Percentiles rank a stretch among this genome's conserved stretches.
Evolutionary conservation across 2,113 vertebrate genomes (phyloP).

Genomic region (Danio rerio): DNA sequence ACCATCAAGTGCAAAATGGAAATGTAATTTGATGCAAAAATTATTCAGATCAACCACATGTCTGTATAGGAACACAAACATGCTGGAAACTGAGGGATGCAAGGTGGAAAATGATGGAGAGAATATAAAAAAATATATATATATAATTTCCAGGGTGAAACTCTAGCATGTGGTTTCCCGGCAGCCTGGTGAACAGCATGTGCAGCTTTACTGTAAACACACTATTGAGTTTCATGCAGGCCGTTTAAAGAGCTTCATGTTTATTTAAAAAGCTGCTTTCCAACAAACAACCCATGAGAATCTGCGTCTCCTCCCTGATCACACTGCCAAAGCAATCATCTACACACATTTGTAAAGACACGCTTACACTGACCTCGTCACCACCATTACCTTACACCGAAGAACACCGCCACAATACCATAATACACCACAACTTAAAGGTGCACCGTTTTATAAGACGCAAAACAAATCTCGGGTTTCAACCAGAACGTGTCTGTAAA

Average conservation of each 20-base stretch:
- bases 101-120: neutral
- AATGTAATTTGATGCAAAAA: too few species aligned
- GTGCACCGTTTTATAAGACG: too few species aligned
- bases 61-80: too few species aligned
- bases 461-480: too few species aligned
- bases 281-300: slow-evolving; percentile 59
- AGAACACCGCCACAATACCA: neutral
- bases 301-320: slow-evolving; percentile 36
- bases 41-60: too few species aligned
- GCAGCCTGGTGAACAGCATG: neutral
- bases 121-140: neutral
- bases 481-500: too few species aligned
- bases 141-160: neutral
- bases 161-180: neutral
- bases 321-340: slow-evolving; percentile 56
- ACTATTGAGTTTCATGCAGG: slow-evolving; percentile 63
- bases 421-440: slow-evolving; percentile 43
- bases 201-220: slow-evolving; percentile 61
- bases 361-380: slow-evolving; percentile 63
- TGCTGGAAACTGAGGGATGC: neutral
- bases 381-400: slow-evolving; percentile 8
- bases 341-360: slow-evolving; percentile 59
- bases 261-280: slow-evolving; percentile 45
- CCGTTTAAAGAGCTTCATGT: slow-evolving; percentile 61
- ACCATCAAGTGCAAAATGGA: too few species aligned